These are phyloP conservation scores for Nemurella pictetii DNA, from an alignment of 2,888 invertebrate genomes.

Conservation along the genomic window DNA sequence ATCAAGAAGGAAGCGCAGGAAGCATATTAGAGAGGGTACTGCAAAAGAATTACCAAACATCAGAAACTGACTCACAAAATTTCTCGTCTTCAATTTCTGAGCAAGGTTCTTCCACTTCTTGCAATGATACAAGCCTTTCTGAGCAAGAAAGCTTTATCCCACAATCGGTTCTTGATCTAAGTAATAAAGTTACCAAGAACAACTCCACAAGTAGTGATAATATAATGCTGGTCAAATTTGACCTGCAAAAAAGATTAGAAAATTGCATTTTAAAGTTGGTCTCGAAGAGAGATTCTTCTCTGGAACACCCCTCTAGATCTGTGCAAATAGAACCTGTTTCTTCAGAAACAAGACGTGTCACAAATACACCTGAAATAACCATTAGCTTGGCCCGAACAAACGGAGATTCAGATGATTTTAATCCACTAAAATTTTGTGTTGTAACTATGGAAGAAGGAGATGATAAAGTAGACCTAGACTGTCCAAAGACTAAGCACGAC, in stretches of 20 bases:
- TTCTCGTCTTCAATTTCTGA: conserved; percentile 31
- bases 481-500: neutral
- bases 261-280: conserved; percentile 43
- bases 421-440: conserved; percentile 48
- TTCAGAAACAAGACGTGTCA: neutral
- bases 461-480: conserved; percentile 32
- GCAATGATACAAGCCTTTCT: conserved; percentile 14
- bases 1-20: neutral
- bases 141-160: conserved; percentile 18
- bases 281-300: conserved; percentile 26
- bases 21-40: conserved; percentile 23
- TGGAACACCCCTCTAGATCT: neutral
- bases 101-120: neutral
- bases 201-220: conserved; percentile 30
- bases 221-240: conserved; percentile 42
- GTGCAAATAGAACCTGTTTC: neutral
- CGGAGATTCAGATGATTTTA: conserved; percentile 45
- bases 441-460: conserved; percentile 47
- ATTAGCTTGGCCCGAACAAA: conserved; percentile 12
- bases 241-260: conserved; percentile 44
- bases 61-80: conserved; percentile 3
- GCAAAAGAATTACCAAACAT: neutral
- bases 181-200: conserved; percentile 5
- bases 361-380: neutral
- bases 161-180: neutral